Percentiles rank a stretch among this genome's conserved stretches.
Evolutionary conservation across 2,113 vertebrate species (phyloP).

Genomic region (Machaerirhynchus nigripectus): DNA sequence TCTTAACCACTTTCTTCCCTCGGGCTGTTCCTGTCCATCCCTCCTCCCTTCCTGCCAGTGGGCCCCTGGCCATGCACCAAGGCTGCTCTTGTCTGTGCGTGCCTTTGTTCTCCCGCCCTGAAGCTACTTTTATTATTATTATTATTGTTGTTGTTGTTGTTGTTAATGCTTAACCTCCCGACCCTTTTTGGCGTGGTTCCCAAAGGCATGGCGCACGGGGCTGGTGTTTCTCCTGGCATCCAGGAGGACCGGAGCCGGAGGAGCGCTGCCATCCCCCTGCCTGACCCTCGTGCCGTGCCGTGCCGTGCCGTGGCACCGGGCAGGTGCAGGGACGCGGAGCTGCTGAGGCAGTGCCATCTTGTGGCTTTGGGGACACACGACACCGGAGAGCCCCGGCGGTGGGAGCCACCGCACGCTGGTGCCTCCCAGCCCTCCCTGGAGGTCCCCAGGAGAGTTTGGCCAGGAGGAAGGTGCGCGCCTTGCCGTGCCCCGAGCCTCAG

Average conservation of each 20-base stretch:
- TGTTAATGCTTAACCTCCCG: not conserved
- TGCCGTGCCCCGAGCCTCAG: rapidly evolving
- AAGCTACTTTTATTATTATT: not conserved
- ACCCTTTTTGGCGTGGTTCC: not conserved
- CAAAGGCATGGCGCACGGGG: rapidly evolving
- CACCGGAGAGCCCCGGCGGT: not conserved
- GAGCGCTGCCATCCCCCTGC: not conserved
- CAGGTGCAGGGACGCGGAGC: not conserved
- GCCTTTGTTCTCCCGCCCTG: not conserved
- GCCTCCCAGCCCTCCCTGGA: not conserved
- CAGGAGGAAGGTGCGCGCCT: rapidly evolving
- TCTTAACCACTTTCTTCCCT: not conserved
- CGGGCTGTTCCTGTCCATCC: not conserved
- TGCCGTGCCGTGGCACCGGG: rapidly evolving
- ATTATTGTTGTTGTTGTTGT: not conserved
- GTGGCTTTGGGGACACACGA: constrained; percentile 55
- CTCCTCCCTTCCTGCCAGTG: not conserved
- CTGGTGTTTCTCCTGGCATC: not conserved
- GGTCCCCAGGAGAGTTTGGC: not conserved
- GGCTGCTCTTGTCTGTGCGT: not conserved
- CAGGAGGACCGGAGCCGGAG: not conserved
- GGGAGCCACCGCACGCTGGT: rapidly evolving
- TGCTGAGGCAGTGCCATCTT: constrained; percentile 71
- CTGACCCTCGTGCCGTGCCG: not conserved
- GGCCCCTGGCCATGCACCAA: not conserved